Evolutionary conservation across 2,888 invertebrate genomes (phyloP), one percentile per base, ranked within the genome.

Genomic region (Cheilosia urbana): DNA sequence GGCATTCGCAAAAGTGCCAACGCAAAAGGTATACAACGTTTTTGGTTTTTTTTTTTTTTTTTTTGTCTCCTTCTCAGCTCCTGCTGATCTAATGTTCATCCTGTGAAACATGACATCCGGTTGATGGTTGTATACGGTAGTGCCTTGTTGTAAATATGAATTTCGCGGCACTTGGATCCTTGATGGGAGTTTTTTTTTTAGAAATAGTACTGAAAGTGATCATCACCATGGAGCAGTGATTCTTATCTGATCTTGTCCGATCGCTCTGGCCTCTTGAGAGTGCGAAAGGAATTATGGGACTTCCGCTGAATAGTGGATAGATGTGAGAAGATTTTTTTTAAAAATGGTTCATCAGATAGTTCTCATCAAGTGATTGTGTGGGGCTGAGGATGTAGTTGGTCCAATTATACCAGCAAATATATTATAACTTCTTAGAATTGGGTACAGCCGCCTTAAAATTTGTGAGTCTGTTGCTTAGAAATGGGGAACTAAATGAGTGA

Each of bases 1-100:
- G 85, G 85, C 85, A 81, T 85, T 81, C 17, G 81, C 84, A 80
- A 80, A 76, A 80, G 71, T 78, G 45, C 13, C 45, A 57, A 65
- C 57, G 37, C 30, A 30, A 51, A n/a, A 40, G 53, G 37, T 55
- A 19, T n/a, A 17, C 19, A 27, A 27, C 30, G 15, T 37, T 21
- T 27, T 11, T 13, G 49, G 27, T 9, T 19, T 11, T 30, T 21
- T 34, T 49, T 34, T 13, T 63, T 13, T 13, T 19, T 5, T 17
- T 21, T 30, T 49, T 34, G 6, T 65, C 19, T 24, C 4, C 49
- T 68, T 60, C 55, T 57, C 62, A 73, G 27, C 63, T 73, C 73
- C 73, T 65, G 66, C 75, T 80, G 80, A 80, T 71, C 40, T 69
- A 62, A 71, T 60, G 80, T 40, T 53, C 58, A 60, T 79, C 45